Conservation (phyloP, 2,113 vertebrate genomes). For the Eurystomus gularis region DNA sequence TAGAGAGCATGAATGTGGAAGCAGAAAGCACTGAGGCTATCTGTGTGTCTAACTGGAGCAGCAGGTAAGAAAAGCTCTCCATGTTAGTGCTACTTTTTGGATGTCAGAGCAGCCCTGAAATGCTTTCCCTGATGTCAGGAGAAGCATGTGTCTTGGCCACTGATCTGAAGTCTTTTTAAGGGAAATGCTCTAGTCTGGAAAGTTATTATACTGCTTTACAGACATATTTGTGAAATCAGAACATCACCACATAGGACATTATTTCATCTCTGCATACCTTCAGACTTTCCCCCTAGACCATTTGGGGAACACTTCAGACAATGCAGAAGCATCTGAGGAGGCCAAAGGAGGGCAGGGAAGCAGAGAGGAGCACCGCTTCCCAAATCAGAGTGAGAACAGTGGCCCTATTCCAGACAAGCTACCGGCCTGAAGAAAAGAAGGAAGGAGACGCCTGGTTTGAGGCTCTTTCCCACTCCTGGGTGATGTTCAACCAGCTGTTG, state of each 20-base stretch:
- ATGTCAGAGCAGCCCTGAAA: not conserved
- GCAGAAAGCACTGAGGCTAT: not conserved
- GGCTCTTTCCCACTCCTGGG: not conserved
- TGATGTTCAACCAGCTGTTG: not conserved
- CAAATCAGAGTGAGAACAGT: not conserved
- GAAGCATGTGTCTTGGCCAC: not conserved
- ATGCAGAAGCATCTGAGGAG: not conserved
- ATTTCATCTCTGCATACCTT: constrained; percentile 19
- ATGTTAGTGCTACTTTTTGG: not conserved
- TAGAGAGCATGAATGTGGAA: not conserved
- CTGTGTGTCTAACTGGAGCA: not conserved
- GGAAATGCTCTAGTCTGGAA: constrained; percentile 10
- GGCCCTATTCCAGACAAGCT: not conserved
- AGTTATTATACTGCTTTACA: constrained; percentile 12
- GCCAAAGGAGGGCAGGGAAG: not conserved
- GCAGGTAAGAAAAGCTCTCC: not conserved
- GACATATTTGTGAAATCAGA: constrained; percentile 34
- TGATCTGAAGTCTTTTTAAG: not conserved
- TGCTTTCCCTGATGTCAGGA: not conserved
- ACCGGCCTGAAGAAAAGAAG: not conserved
- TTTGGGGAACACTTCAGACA: not conserved
- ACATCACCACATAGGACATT: not conserved
- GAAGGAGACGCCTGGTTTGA: not conserved
- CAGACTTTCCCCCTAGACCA: not conserved
- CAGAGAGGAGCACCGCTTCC: not conserved